Evolutionary conservation across 2,888 invertebrate species (phyloP).

Genomic region (Ametastegia equiseti): DNA sequence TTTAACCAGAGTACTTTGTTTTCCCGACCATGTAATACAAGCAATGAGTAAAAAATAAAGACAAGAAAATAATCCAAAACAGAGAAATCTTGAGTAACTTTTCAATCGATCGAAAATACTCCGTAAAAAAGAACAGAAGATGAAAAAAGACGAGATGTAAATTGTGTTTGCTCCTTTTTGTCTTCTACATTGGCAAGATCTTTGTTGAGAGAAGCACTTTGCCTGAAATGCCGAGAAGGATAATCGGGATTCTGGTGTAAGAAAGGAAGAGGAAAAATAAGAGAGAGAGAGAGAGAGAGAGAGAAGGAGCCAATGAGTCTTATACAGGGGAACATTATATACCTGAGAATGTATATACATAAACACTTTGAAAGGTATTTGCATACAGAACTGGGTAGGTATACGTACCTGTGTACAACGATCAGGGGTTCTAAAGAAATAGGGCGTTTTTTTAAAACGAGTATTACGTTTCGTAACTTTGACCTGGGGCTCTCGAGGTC

Average conservation of each 20-base stretch:
- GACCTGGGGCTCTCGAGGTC: constrained; percentile 15
- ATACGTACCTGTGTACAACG: not conserved
- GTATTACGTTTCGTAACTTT: constrained; percentile 39
- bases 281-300: not conserved
- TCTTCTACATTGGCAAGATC: not conserved
- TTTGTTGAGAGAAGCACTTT: constrained; percentile 1
- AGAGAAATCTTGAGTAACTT: too few relatives aligned
- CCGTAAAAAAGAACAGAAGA: not conserved
- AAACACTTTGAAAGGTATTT: constrained; percentile 12
- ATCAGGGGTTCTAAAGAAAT: not conserved
- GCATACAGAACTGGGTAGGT: constrained; percentile 4
- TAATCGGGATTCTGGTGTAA: not conserved
- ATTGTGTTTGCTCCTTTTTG: not conserved
- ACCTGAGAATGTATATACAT: too few relatives aligned
- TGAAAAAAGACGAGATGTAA: not conserved
- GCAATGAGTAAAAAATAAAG: too few relatives aligned
- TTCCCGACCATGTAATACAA: too few relatives aligned
- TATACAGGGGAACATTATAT: not conserved
- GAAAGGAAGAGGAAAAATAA: not conserved
- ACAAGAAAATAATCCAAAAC: too few relatives aligned
- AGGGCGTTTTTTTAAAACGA: constrained; percentile 31
- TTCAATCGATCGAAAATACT: not conserved
- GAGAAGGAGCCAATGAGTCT: not conserved
- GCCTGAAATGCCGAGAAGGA: not conserved
- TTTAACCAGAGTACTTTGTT: too few relatives aligned